phyloP scores from a whole-genome alignment of 2,888 invertebrate genomes.

The Agonopterix subpropinquella region DNA sequence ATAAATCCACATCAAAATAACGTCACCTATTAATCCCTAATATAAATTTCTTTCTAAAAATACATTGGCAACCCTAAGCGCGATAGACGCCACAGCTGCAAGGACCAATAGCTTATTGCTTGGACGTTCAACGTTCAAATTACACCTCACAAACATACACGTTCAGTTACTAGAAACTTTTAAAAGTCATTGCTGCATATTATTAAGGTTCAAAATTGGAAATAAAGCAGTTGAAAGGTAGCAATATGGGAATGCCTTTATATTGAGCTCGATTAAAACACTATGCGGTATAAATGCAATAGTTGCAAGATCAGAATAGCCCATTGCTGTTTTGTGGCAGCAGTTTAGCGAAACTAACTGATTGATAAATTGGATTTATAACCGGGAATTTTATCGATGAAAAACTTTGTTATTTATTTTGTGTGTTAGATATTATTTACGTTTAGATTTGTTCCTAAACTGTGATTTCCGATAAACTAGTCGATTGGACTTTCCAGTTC shows the following conservation, averaged over 20 bases:
- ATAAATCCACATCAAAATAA: constrained; percentile 46
- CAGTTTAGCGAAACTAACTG: too few relatives aligned
- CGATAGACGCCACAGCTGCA: constrained; percentile 58
- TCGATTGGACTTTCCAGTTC: too few relatives aligned
- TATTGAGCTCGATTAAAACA: constrained; percentile 1
- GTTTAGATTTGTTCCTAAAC: too few relatives aligned
- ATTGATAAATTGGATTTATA: too few relatives aligned
- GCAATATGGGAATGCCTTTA: neutral
- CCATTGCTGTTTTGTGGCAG: too few relatives aligned
- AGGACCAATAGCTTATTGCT: constrained; percentile 60
- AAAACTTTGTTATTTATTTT: too few relatives aligned
- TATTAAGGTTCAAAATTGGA: neutral
- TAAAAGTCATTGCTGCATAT: neutral
- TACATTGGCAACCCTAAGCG: constrained; percentile 62
- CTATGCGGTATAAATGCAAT: neutral
- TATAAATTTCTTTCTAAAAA: constrained; percentile 60
- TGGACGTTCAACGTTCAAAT: constrained; percentile 49
- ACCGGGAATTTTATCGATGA: too few relatives aligned
- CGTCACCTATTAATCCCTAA: constrained; percentile 48
- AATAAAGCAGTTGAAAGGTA: too few relatives aligned
- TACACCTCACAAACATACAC: constrained; percentile 32
- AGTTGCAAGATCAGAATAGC: neutral
- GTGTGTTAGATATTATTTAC: too few relatives aligned
- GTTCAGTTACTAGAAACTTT: too few relatives aligned
- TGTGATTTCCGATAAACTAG: too few relatives aligned